Conservation (phyloP, 2,113 vertebrate genomes). For the Corythoichthys intestinalis region DNA sequence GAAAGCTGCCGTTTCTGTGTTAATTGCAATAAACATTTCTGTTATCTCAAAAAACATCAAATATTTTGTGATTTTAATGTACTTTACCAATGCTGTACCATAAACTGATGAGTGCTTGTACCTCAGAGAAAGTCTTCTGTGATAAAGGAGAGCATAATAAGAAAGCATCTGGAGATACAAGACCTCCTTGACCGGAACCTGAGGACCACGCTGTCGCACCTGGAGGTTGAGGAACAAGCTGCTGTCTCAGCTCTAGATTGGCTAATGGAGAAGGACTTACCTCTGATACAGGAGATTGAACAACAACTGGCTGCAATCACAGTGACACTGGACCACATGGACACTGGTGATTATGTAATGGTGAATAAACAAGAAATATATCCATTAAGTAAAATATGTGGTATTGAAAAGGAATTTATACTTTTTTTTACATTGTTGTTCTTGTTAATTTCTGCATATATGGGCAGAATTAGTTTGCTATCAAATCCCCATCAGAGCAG, state of each 20-base stretch:
- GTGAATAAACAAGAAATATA: constrained; percentile 25
- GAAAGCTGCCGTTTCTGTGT: not conserved
- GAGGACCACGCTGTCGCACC: constrained; percentile 63
- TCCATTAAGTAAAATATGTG: not conserved
- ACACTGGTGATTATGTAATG: constrained; percentile 33
- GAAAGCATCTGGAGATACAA: constrained; percentile 71
- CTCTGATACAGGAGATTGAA: constrained; percentile 67
- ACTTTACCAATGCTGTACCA: not conserved
- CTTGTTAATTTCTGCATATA: too few species aligned
- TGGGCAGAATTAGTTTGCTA: not conserved
- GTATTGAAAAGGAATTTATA: too few species aligned
- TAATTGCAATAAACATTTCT: not conserved
- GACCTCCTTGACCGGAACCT: constrained; percentile 68
- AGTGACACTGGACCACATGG: constrained; percentile 35
- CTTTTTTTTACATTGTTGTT: too few species aligned
- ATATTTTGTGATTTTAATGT: not conserved
- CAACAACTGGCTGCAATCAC: constrained; percentile 61
- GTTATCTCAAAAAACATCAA: not conserved
- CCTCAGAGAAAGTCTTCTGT: constrained; percentile 62
- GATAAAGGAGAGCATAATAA: constrained; percentile 62
- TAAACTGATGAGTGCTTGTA: constrained; percentile 29
- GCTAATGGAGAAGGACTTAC: constrained; percentile 67
- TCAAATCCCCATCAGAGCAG: not conserved
- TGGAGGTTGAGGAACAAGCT: constrained; percentile 72
- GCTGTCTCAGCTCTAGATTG: constrained; percentile 58